Evolutionary conservation across 1,140 invertebrate species (phyloP).

Genomic region (Eriocheir sinensis): DNA sequence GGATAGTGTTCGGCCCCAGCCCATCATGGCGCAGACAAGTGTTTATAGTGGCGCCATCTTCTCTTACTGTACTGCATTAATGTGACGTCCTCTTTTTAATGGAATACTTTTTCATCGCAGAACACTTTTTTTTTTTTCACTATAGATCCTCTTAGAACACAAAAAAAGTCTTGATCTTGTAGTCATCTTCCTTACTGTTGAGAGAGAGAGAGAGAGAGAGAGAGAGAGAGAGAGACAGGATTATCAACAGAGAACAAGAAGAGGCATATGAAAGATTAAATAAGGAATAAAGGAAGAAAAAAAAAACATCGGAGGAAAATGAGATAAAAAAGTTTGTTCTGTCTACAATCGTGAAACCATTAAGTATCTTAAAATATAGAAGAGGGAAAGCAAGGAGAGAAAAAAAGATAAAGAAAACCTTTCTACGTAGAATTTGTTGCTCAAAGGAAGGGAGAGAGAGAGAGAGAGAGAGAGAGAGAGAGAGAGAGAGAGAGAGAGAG

Average conservation of each 20-base stretch:
- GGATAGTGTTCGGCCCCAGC: no score
- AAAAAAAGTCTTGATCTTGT: not conserved
- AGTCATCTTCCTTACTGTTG: not conserved
- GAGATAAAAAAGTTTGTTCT: not conserved
- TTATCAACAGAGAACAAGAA: no score
- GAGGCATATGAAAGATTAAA: no score
- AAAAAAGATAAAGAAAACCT: not conserved
- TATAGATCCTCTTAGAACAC: not conserved
- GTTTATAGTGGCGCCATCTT: no score
- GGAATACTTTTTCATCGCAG: not conserved
- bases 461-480: conserved; percentile 54
- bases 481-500: conserved; percentile 42
- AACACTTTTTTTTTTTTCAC: not conserved
- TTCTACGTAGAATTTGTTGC: no score
- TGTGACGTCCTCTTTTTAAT: not conserved
- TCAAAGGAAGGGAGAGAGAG: not conserved
- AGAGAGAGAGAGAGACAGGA: no score
- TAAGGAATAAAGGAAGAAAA: not conserved
- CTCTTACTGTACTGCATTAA: no score
- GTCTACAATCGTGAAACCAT: not conserved
- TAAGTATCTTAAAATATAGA: not conserved
- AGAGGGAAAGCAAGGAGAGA: not conserved
- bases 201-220: no score
- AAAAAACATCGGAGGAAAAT: not conserved
- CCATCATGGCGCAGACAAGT: no score